phyloP scores from a whole-genome alignment of 2,797 vertebrate species.

The Erethizon dorsatum region DNA sequence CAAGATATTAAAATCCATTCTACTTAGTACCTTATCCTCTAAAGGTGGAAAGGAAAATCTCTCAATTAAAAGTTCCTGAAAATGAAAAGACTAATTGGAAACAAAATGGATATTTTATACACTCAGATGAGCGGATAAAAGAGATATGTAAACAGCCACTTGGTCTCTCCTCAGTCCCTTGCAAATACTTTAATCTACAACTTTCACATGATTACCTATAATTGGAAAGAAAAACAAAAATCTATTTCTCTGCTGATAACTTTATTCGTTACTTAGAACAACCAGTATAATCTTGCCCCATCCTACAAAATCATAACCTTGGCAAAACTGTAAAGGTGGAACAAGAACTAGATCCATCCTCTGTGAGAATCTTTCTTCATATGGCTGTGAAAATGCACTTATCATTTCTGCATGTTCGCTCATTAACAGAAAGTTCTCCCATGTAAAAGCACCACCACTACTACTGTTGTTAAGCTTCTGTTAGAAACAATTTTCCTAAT shows the following conservation, averaged over 20 bases:
- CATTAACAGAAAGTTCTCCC: background rate
- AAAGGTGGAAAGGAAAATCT: conserved; percentile 49
- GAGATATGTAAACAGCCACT: background rate
- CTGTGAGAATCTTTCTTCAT: background rate
- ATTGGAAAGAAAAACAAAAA: background rate
- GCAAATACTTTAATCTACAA: background rate
- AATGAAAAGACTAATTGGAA: conserved; percentile 45
- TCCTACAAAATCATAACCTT: background rate
- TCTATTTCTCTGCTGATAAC: background rate
- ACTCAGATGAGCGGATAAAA: background rate
- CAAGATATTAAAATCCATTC: conserved; percentile 9
- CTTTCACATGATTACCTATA: conserved; percentile 9
- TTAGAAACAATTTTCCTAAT: background rate
- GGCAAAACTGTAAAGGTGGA: background rate
- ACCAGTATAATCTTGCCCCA: background rate
- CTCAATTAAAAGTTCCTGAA: background rate
- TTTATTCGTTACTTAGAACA: background rate
- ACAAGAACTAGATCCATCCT: background rate
- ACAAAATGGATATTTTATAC: background rate
- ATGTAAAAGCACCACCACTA: background rate
- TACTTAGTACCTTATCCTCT: conserved; percentile 15
- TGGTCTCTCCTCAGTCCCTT: background rate
- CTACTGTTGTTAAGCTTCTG: background rate
- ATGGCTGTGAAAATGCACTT: background rate
- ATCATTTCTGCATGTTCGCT: background rate